Evolutionary conservation across 1,140 invertebrate genomes (phyloP).

Genomic region (Rhopalosiphum padi): DNA sequence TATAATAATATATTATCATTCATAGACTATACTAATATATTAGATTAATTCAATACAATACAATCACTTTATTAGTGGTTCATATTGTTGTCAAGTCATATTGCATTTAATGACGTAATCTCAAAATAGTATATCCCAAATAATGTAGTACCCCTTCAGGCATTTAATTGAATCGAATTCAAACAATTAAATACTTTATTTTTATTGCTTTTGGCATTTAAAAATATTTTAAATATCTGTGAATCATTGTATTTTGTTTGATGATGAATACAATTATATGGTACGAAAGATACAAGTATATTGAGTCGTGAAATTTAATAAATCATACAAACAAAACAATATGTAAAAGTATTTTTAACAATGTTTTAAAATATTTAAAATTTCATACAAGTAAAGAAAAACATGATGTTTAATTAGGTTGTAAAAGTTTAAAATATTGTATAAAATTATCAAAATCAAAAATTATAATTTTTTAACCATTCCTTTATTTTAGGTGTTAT

Average conservation of each 20-base stretch:
- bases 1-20: too few species aligned
- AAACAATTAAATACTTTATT: constrained; percentile 5
- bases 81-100: background rate
- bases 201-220: background rate
- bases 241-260: background rate
- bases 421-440: background rate
- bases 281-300: background rate
- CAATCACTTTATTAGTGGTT: background rate
- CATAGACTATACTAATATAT: too few species aligned
- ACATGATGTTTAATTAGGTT: background rate
- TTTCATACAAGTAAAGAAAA: background rate
- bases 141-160: background rate
- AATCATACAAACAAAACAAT: background rate
- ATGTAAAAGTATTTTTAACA: background rate
- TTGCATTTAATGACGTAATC: background rate
- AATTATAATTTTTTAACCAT: background rate
- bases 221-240: background rate
- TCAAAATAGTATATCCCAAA: background rate
- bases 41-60: background rate
- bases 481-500: background rate
- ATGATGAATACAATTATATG: background rate
- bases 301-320: background rate
- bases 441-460: background rate
- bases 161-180: background rate
- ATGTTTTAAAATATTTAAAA: background rate